These are phyloP conservation scores for Campylomormyrus numenius DNA, from an alignment of 2,113 vertebrate species.

Conservation along the genomic window DNA sequence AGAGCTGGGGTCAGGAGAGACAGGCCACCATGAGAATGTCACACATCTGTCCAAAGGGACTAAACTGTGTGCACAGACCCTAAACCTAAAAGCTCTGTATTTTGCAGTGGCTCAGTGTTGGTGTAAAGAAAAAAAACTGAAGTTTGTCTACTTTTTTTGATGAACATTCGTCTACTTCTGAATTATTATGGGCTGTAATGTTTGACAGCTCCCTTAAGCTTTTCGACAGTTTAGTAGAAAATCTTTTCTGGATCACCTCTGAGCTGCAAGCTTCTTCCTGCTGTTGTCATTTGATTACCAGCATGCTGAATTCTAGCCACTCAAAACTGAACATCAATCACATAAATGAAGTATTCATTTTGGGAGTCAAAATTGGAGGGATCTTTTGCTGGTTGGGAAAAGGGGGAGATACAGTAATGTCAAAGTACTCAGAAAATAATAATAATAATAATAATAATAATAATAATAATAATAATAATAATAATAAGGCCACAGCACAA, in stretches of 20 bases:
- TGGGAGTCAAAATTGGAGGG: not conserved
- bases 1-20: not conserved
- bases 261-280: conserved; percentile 7
- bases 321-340: not conserved
- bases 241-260: conserved; percentile 14
- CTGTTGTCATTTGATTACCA: conserved; percentile 25
- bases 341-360: not conserved
- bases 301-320: conserved; percentile 21
- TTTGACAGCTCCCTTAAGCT: not conserved
- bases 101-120: not conserved
- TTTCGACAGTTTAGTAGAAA: conserved; percentile 15
- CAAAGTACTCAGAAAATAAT: not conserved
- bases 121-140: not conserved
- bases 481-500: not conserved
- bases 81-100: not conserved
- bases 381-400: not conserved
- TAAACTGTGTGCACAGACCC: not conserved
- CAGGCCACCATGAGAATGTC: too few species aligned
- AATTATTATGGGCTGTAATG: not conserved
- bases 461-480: not conserved
- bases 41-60: not conserved
- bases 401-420: not conserved
- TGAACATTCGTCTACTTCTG: not conserved
- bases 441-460: not conserved
- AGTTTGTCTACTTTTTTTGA: not conserved